Evolutionary conservation across 2,888 invertebrate species (phyloP).

Genomic region (Hydrotaea diabolus): DNA sequence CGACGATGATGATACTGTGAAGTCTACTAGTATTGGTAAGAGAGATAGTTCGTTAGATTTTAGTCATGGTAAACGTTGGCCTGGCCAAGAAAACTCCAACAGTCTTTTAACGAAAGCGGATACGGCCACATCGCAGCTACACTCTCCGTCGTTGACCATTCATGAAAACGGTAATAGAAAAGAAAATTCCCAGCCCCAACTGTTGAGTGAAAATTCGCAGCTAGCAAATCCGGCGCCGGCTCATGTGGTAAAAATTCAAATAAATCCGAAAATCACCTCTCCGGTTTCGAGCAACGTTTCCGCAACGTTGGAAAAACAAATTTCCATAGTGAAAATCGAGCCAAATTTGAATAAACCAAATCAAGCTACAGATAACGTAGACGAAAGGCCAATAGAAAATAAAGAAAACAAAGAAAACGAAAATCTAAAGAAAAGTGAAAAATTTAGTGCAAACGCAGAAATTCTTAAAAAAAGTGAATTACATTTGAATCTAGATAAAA

Average conservation of each 20-base stretch:
- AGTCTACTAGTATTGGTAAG: slow-evolving; percentile 54
- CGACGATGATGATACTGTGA: slow-evolving; percentile 56
- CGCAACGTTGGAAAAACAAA: slow-evolving; percentile 65
- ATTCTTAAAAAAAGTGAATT: slow-evolving; percentile 51
- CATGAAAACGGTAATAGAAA: slow-evolving; percentile 63
- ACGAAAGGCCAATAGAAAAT: slow-evolving; percentile 18
- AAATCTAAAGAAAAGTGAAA: slow-evolving; percentile 46
- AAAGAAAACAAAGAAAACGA: slow-evolving; percentile 31
- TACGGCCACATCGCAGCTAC: slow-evolving; percentile 77
- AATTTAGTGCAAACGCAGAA: slow-evolving; percentile 31
- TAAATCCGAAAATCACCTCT: slow-evolving; percentile 71
- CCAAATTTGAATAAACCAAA: slow-evolving; percentile 60
- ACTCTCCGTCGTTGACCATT: slow-evolving; percentile 20
- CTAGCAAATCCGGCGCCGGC: not conserved
- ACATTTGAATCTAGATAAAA: slow-evolving; percentile 57
- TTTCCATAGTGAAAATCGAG: slow-evolving; percentile 68
- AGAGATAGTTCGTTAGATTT: slow-evolving; percentile 56
- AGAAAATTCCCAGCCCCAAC: slow-evolving; percentile 65
- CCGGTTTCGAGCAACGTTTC: not conserved
- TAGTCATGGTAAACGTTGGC: slow-evolving; percentile 66
- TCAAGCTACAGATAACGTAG: slow-evolving; percentile 23
- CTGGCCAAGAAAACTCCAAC: slow-evolving; percentile 65
- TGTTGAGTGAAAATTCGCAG: slow-evolving; percentile 68
- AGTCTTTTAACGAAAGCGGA: slow-evolving; percentile 74
- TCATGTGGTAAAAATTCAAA: slow-evolving; percentile 80